Evolutionary conservation across 2,888 invertebrate species (phyloP).

Genomic region (Glaucopsyche alexis): DNA sequence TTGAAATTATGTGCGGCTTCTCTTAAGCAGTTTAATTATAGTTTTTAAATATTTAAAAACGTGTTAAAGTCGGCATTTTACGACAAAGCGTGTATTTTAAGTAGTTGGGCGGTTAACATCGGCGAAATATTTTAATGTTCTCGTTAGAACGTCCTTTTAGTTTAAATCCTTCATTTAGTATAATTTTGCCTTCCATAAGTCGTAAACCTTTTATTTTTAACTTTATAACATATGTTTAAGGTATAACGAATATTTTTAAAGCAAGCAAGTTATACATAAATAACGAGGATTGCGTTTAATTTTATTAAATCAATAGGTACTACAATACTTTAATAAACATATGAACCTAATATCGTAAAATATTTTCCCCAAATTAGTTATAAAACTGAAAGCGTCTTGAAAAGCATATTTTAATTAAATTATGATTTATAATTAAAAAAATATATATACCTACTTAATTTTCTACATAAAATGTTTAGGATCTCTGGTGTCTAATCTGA

Average conservation of each 20-base stretch:
- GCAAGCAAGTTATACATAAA: not conserved
- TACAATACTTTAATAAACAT: too few species aligned
- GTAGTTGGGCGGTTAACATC: not conserved
- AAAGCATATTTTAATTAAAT: too few species aligned
- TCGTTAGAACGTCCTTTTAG: not conserved
- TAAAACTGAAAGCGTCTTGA: too few species aligned
- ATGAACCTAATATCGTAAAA: not conserved
- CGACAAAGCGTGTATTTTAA: constrained; percentile 3
- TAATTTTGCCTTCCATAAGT: not conserved
- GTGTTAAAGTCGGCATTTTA: constrained; percentile 17
- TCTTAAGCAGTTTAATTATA: constrained; percentile 9
- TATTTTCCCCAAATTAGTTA: not conserved
- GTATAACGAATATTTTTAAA: not conserved
- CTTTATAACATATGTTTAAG: not conserved
- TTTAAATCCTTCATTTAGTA: not conserved
- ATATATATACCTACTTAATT: too few species aligned
- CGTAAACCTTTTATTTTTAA: not conserved
- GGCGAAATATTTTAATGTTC: constrained; percentile 8
- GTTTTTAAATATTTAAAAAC: constrained; percentile 7
- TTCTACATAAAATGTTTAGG: not conserved
- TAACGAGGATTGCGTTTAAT: not conserved
- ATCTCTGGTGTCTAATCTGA: not conserved
- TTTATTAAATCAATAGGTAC: not conserved
- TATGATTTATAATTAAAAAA: too few species aligned
- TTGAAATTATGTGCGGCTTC: not conserved